These are phyloP conservation scores for Tortrix viridana DNA, from an alignment of 2,888 invertebrate genomes.

Conservation along the genomic window DNA sequence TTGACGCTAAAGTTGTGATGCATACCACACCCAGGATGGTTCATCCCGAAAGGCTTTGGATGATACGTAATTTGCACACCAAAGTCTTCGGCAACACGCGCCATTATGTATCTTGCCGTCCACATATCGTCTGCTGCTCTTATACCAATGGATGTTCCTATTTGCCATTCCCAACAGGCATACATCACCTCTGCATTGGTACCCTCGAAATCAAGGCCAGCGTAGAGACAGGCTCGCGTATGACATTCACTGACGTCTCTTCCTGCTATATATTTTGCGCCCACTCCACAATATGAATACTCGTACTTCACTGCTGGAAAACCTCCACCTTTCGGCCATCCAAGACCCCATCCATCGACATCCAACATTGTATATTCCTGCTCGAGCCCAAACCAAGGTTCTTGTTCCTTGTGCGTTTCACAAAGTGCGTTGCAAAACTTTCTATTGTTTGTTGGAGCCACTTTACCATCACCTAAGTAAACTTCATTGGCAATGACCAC, in stretches of 20 bases:
- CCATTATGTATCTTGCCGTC: slow-evolving; percentile 92
- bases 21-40: slow-evolving; percentile 94
- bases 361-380: slow-evolving; percentile 96
- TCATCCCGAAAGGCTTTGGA: slow-evolving; percentile 90
- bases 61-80: slow-evolving; percentile 88
- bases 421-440: slow-evolving; percentile 88
- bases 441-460: slow-evolving; percentile 89
- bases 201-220: slow-evolving; percentile 96
- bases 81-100: slow-evolving; percentile 93
- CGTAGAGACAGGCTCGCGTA: slow-evolving; percentile 91
- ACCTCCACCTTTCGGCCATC: slow-evolving; percentile 97
- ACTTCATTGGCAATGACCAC: slow-evolving; percentile 94
- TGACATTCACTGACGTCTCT: slow-evolving; percentile 97
- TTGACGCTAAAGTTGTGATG: slow-evolving; percentile 96
- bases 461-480: slow-evolving; percentile 88
- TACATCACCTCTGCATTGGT: slow-evolving; percentile 99
- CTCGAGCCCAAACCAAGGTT: slow-evolving; percentile 96
- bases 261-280: slow-evolving; percentile 95
- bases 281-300: slow-evolving; percentile 95
- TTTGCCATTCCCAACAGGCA: slow-evolving; percentile 95
- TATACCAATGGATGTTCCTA: slow-evolving; percentile 95
- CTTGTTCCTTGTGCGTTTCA: slow-evolving; percentile 86
- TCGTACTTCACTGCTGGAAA: slow-evolving; percentile 96
- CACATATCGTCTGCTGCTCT: slow-evolving; percentile 92
- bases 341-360: slow-evolving; percentile 93